Conservation (phyloP, 2,797 vertebrate genomes). For the Chrosomus eos region DNA sequence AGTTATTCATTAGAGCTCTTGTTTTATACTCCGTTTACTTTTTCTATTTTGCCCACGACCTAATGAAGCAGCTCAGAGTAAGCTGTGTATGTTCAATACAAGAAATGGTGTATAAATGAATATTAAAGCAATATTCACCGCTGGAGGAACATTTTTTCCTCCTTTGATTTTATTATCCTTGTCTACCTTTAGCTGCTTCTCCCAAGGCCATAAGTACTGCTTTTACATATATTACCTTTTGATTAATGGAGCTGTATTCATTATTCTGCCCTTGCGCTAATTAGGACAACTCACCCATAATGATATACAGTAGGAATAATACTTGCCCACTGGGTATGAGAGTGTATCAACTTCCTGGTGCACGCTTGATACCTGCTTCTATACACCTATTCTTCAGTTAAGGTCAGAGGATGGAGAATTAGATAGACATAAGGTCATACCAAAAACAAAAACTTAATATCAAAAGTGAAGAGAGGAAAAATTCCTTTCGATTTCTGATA, state of each 20-base stretch:
- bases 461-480: background rate
- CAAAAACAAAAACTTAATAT: background rate
- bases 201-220: slow-evolving; percentile 81
- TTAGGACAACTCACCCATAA: slow-evolving; percentile 82
- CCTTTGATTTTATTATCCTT: slow-evolving; percentile 75
- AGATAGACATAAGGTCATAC: background rate
- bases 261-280: slow-evolving; percentile 86
- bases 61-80: slow-evolving; percentile 66
- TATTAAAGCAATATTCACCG: slow-evolving; percentile 73
- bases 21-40: slow-evolving; percentile 60
- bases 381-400: slow-evolving; percentile 26
- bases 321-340: slow-evolving; percentile 82
- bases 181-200: slow-evolving; percentile 66
- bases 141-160: slow-evolving; percentile 56
- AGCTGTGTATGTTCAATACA: slow-evolving; percentile 74
- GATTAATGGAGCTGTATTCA: slow-evolving; percentile 88
- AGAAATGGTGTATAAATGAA: slow-evolving; percentile 74
- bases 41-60: slow-evolving; percentile 56
- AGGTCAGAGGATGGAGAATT: background rate
- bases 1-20: slow-evolving; percentile 59
- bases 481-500: background rate
- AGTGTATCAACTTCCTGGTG: slow-evolving; percentile 72
- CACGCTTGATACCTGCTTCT: slow-evolving; percentile 57
- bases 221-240: slow-evolving; percentile 90
- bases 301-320: slow-evolving; percentile 86